These are phyloP conservation scores for Erynnis tages DNA, from an alignment of 2,888 invertebrate genomes.

Conservation along the genomic window DNA sequence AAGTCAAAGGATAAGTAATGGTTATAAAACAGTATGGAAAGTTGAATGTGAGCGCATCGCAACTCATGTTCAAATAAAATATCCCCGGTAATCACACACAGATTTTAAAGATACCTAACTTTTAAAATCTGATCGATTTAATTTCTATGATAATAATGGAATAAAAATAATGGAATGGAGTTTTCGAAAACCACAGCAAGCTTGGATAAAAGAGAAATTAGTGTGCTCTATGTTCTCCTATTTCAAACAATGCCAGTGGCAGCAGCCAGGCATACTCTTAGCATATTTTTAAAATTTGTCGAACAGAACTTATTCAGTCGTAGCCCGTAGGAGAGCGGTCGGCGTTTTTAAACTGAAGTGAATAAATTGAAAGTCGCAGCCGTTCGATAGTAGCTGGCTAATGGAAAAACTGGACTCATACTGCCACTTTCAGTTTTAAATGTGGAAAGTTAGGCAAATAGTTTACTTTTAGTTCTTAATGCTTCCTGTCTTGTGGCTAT, in stretches of 20 bases:
- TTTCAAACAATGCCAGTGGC: conserved; percentile 4
- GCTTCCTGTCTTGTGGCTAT: not conserved
- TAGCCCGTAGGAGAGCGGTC: not conserved
- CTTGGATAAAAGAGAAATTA: not conserved
- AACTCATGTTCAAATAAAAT: too few relatives aligned
- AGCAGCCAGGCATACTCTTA: conserved; percentile 12
- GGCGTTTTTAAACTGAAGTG: conserved; percentile 19
- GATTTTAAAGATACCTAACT: not conserved
- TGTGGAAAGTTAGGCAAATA: conserved; percentile 5
- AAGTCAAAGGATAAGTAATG: too few relatives aligned
- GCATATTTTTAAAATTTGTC: conserved; percentile 17
- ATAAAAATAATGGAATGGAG: not conserved
- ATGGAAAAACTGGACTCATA: conserved; percentile 13
- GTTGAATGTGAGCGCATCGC: too few relatives aligned
- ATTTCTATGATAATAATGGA: too few relatives aligned
- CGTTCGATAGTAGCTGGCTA: conserved; percentile 3
- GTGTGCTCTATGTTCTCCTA: not conserved
- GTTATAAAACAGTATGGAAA: too few relatives aligned
- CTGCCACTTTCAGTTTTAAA: conserved; percentile 11
- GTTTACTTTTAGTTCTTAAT: not conserved
- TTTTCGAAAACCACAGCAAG: not conserved
- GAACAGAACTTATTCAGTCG: conserved; percentile 6
- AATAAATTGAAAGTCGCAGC: conserved; percentile 20
- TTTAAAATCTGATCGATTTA: too few relatives aligned
- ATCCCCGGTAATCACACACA: too few relatives aligned